Evolutionary conservation across 2,888 invertebrate genomes (phyloP), one percentile per base, ranked within the genome.

Genomic region (Timema podura): DNA sequence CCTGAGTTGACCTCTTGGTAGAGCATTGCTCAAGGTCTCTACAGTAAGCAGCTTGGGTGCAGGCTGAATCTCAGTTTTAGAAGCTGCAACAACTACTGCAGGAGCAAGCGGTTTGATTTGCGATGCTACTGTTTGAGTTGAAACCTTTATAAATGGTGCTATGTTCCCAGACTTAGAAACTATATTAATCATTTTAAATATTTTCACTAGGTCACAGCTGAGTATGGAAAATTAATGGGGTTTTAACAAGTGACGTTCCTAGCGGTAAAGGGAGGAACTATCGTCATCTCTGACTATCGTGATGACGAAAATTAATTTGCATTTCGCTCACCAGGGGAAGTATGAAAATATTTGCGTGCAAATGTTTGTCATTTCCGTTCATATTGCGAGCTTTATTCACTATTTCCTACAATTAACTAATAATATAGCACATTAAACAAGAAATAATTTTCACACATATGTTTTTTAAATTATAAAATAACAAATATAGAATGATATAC

Each of bases 171-270:
- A 87, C 79, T 89, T 88, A 76, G 86, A 81, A 75, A 87, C 87
- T 73, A 89, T 87, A 83, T 88, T 90, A 80, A 87, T 86, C 88
- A 89, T 90, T n/a, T n/a, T n/a, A n/a, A n/a, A n/a, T n/a, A n/a
- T n/a, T n/a, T n/a, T n/a, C n/a, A n/a, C n/a, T n/a, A n/a, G n/a
- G n/a, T n/a, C n/a, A n/a, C n/a, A n/a, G n/a, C n/a, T n/a, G n/a
- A n/a, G n/a, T n/a, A n/a, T n/a, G n/a, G n/a, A n/a, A n/a, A n/a
- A n/a, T n/a, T n/a, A n/a, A n/a, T n/a, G n/a, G n/a, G n/a, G n/a
- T n/a, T n/a, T n/a, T n/a, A n/a, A n/a, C n/a, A n/a, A n/a, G n/a
- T n/a, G n/a, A n/a, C n/a, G n/a, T n/a, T n/a, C n/a, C n/a, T n/a
- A n/a, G n/a, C n/a, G n/a, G n/a, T n/a, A n/a, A n/a, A n/a, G n/a